Base-by-base conservation (phyloP, 2,888 invertebrate genomes). In the Rapana venosa region DNA sequence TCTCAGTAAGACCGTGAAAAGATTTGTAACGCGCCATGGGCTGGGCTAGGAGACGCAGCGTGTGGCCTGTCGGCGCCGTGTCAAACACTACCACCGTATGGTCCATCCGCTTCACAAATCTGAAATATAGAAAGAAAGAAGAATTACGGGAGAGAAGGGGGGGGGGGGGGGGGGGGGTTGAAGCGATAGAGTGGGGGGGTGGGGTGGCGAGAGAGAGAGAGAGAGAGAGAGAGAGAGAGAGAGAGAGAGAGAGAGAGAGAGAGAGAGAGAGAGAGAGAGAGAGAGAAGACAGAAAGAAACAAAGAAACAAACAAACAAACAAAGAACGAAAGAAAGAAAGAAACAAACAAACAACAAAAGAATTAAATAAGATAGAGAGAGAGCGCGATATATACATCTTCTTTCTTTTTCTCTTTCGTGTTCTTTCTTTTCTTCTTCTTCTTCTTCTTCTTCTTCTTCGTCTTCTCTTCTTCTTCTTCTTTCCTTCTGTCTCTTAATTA, bases 21-120 rank as follows among this genome's bases (percentile, higher is more conserved):
- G 66, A 17, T 22, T 66, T 66, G 26, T 17, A 22, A 1, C 13
- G 26, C 66, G 26, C 13, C 13, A 66, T 98, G 11, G 99, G 99
- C 96, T 99, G 99, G 2, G 99, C 98, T 5, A 99, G 97, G 79
- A 99, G 97, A 89, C 99, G 97, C 90, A 99, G 97, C 0, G 99
- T 99, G 96, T 99, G 99, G 0, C 99, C 99, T 0, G 99, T 99
- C 0, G 99, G 99, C 1, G 99, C 99, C 1, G 99, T 99, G 96
- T 99, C 99, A 96, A 99, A 99, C 0, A 99, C 99, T n/a, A 99
- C 99, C 70, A 98, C 98, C 77, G 99, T 99, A 96, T 99, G 99
- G 96, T 99, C 99, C 99, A 99, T 99, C 92, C 98, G 98, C 96
- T 99, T 98, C 15, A 99, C 99, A 89, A 99, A 96, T 95, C 98